Base-by-base conservation (phyloP, 2,888 invertebrate genomes). In the Chesias legatella region DNA sequence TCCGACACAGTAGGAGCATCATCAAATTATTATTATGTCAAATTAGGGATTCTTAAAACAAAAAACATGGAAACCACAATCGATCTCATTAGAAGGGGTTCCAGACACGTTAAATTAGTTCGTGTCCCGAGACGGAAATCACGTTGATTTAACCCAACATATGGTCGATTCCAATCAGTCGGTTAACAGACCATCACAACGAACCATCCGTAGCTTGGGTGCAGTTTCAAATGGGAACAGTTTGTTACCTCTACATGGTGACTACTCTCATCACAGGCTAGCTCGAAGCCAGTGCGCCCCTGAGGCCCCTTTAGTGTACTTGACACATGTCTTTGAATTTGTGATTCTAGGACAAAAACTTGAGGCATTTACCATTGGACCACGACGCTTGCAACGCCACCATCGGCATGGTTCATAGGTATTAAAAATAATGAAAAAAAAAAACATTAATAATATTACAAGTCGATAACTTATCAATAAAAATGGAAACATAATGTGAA, bases 111-210 rank as follows among this genome's bases (percentile, higher is more conserved):
- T 72, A 59, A 60, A 76, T 79, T 77, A 79, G 62, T 56, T 59
- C 41, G 58, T 58, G 58, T 62, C 65, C 48, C 10, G 63, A 71
- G 63, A 69, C 76, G 79, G 79, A 79, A 78, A 71, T 70, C 74
- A 66, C 53, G 58, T 55, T 40, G 55, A 55, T 63, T 63, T 65
- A 58, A 55, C 60, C 65, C 54, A 67, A 70, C 79, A 79, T 68
- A 78, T 80, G 80, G 80, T 67, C 68, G 74, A 65, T 79, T 70
- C 70, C 71, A 74, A 78, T 79, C 74, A 73, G 59, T 58, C 63
- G 61, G 68, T 73, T 66, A 71, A 68, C 57, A 65, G 53, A 48
- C 54, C 46, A 48, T n/a, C 2, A 17, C 13, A 17, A 5, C 13
- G 5, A 48, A 39, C 44, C 32, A 32, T 48, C 8, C 53, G 36